Conservation (phyloP, 2,113 vertebrate genomes). For the Saccopteryx bilineata region DNA sequence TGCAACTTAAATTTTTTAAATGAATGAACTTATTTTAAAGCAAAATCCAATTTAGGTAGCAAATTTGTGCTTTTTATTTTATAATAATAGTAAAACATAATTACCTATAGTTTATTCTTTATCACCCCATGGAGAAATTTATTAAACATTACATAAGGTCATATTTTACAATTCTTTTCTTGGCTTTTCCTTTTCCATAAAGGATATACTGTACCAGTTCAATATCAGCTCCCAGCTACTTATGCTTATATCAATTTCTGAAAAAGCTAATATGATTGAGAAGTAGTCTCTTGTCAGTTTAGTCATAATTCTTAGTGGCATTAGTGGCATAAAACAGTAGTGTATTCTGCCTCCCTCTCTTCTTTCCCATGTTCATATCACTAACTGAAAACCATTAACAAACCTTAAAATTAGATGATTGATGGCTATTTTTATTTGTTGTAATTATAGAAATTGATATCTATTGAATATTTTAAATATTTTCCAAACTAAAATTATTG, state of each 20-base stretch:
- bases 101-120: not conserved
- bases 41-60: not conserved
- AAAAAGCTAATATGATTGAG: constrained; percentile 21
- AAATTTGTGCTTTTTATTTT: not conserved
- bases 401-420: constrained; percentile 20
- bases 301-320: not conserved
- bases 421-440: not conserved
- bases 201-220: not conserved
- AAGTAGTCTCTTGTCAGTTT: constrained; percentile 3
- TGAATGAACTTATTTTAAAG: not conserved
- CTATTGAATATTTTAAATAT: not conserved
- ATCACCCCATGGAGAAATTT: not conserved
- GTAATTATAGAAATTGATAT: not conserved
- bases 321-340: not conserved
- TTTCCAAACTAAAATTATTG: constrained; percentile 30
- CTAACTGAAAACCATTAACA: constrained; percentile 34
- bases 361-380: constrained; percentile 7
- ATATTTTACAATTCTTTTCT: not conserved
- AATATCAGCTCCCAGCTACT: not conserved
- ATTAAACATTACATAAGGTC: not conserved
- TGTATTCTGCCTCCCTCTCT: not conserved
- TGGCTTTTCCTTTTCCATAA: not conserved
- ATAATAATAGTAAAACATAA: constrained; percentile 20
- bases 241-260: not conserved
- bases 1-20: not conserved